Evolutionary conservation across 2,797 vertebrate genomes (phyloP).

Genomic region (Prunella strophiata): DNA sequence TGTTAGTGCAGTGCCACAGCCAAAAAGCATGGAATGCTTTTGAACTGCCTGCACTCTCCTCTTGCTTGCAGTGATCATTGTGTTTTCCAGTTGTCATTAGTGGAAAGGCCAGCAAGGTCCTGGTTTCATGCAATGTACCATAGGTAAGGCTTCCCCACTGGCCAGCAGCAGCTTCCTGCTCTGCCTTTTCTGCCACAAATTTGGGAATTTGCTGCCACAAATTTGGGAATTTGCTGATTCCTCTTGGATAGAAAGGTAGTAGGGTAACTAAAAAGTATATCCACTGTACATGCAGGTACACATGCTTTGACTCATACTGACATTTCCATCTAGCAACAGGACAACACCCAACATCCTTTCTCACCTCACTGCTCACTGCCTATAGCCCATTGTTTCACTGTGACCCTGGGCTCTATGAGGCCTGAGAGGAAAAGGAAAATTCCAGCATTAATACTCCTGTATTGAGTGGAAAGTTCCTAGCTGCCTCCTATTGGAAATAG

Average conservation of each 20-base stretch:
- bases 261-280: background rate
- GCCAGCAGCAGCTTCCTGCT: background rate
- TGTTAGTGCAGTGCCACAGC: background rate
- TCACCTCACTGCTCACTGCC: background rate
- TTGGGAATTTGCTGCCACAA: accelerated
- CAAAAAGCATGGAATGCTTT: background rate
- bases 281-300: background rate
- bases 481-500: background rate
- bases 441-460: background rate
- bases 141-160: background rate
- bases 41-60: background rate
- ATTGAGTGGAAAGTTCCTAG: background rate
- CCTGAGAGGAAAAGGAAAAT: background rate
- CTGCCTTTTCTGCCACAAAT: background rate
- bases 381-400: background rate
- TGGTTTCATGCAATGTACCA: background rate
- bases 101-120: background rate
- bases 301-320: too few relatives aligned
- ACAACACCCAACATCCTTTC: background rate
- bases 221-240: background rate
- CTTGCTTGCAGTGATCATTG: accelerated
- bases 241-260: background rate
- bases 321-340: background rate
- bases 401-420: background rate
- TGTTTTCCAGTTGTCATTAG: accelerated